Base-by-base conservation (phyloP, 2,888 invertebrate species). In the Cheilosia impressa region DNA sequence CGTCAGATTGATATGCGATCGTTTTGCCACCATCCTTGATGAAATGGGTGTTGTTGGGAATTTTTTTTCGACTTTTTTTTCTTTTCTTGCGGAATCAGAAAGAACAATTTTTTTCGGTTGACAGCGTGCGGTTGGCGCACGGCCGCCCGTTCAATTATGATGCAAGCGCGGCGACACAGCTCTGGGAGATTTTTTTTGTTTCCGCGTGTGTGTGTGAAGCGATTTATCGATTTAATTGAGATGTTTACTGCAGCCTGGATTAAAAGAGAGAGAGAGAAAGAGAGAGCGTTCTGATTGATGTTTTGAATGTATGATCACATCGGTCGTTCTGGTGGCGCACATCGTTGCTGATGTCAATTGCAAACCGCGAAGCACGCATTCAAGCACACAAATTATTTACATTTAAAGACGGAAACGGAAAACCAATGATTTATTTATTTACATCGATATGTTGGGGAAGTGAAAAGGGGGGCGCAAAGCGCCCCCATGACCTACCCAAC, bases 391-490 rank as follows among this genome's bases (percentile, higher is more conserved):
- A 78, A 78, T 65, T 79, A 79, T 72, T 79, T 72, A 72, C 79
- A 65, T 72, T 79, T 65, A 60, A 60, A 66, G 65, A 66, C 79
- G 79, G 79, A 79, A 79, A 66, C 79, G 79, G 79, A 72, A 79
- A 79, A 66, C 72, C 73, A 66, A 62, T 80, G 80, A 80, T 80
- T 80, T 80, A 80, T 80, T 80, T 73, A 73, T 66, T 80, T 73
- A 80, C 80, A 73, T 72, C 72, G 71, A 80, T 73, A 65, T 66
- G 60, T 53, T 80, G 52, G 27, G 58, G 27, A 57, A 65, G 41
- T 52, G 58, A 43, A 31, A 24, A 2, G 57, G n/a, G 13, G 38
- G 50, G n/a, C 2, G 31, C 17, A 41, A 41, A 66, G 50, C 58
- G 47, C 47, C 66, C 76, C 76, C 76, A 63, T 78, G 78, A 79